phyloP scores from a whole-genome alignment of 2,797 vertebrate species.

The Spinus pinus region DNA sequence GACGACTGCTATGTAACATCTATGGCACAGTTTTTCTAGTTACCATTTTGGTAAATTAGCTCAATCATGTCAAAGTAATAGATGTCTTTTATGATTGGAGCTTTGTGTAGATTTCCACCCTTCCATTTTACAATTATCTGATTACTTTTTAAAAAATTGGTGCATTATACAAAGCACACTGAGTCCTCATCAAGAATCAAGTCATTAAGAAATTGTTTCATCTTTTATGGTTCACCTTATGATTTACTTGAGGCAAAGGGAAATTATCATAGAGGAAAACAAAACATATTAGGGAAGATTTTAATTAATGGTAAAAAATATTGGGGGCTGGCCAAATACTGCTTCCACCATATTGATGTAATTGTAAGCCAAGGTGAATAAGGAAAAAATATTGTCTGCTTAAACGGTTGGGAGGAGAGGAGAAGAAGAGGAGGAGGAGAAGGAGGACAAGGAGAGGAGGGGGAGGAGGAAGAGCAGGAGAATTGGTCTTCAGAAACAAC shows the following conservation, averaged over 20 bases:
- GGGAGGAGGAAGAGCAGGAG: not conserved
- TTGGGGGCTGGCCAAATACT: not conserved
- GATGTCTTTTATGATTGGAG: not conserved
- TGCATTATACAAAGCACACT: conserved; percentile 6
- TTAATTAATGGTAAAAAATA: not conserved
- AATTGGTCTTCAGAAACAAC: not conserved
- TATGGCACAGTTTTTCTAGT: not conserved
- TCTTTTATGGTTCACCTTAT: not conserved
- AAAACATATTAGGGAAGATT: conserved; percentile 11
- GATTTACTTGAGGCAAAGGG: conserved; percentile 16
- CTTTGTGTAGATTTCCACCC: not conserved
- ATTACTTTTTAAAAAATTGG: not conserved
- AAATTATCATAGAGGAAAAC: conserved; percentile 16
- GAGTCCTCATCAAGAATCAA: conserved; percentile 45
- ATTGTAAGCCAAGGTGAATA: not conserved
- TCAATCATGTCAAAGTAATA: conserved; percentile 7
- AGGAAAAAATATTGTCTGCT: not conserved
- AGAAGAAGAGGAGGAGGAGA: not conserved
- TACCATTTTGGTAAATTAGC: conserved; percentile 2
- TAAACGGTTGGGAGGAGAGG: not conserved
- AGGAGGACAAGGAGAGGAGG: accelerated
- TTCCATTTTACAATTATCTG: conserved; percentile 41
- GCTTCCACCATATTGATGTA: not conserved
- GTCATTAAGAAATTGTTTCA: conserved; percentile 40
- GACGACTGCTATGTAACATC: not conserved